Base-by-base conservation (phyloP, 2,888 invertebrate genomes). In the Hypomecis atomaria region DNA sequence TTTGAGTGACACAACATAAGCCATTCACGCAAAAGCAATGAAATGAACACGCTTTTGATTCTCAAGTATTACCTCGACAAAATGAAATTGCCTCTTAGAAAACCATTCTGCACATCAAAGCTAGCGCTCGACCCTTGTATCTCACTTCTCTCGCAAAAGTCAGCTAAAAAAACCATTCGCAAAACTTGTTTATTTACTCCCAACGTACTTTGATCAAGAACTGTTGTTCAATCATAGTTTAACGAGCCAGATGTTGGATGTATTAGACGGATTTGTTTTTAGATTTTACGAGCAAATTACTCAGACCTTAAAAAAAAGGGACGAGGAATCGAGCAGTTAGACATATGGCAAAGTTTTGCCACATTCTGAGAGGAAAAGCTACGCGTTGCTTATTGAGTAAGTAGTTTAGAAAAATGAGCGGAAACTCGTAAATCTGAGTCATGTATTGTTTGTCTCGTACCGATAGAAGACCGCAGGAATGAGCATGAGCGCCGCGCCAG, bases 171-270 rank as follows among this genome's bases (percentile, higher is more conserved):
- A 59, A 23, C 63, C 34, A 44, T 55, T 55, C 42, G 10, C 34
- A 36, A 50, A 63, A 53, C 42, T 13, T 66, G 62, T 66, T 63
- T 66, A 58, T 66, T 66, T 66, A 60, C 58, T 50, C 55, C 11
- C 36, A 33, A 23, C 48, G 44, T 59, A 65, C 70, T 70, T 70
- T 70, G 70, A 70, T 70, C 67, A 54, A 59, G 61, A 67, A 60
- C 59, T 55, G 67, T 65, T 65, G 61, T 67, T 67, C 63, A 64
- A 67, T 66, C 63, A 57, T 59, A 61, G 57, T 60, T 65, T 65
- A 65, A 65, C 65, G 65, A 57, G 50, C 65, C 65, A 65, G 60
- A 60, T 60, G 65, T 45, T 60, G 57, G 34, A 48, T 57, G 56
- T 65, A 65, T 57, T 23, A 52, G 60, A 42, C 50, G 34, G 40